Percentiles rank a stretch among this genome's conserved stretches.
These are phyloP conservation scores for Hyla sarda DNA, from an alignment of 2,113 vertebrate genomes.

Conservation along the genomic window DNA sequence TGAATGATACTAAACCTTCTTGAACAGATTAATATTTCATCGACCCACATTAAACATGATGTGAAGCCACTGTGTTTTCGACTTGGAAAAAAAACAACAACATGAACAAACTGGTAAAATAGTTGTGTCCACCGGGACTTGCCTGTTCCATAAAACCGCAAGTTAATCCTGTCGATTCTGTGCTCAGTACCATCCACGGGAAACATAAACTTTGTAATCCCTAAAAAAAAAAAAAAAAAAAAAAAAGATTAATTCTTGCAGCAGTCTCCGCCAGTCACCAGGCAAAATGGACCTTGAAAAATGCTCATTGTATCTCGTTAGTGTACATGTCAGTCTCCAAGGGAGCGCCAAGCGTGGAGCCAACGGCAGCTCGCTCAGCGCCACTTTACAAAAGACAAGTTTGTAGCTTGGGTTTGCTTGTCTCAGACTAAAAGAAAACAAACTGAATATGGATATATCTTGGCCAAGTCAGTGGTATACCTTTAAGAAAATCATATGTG, in stretches of 20 bases:
- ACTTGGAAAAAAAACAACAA: not conserved
- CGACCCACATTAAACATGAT: not conserved
- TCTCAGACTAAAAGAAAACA: not conserved
- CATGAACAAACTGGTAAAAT: not conserved
- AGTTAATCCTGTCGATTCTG: constrained; percentile 25
- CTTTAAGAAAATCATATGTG: not conserved
- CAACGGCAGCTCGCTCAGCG: not conserved
- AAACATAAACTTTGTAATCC: constrained; percentile 31
- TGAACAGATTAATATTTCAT: constrained; percentile 11
- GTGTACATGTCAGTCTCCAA: constrained; percentile 32
- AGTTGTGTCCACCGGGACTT: not conserved
- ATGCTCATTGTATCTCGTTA: constrained; percentile 34
- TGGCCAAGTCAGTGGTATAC: not conserved
- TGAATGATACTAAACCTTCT: not conserved
- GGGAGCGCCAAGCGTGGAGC: not conserved
- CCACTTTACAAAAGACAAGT: not conserved
- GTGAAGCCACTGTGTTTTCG: not conserved
- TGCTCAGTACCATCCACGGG: not conserved
- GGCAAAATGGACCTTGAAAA: constrained; percentile 11
- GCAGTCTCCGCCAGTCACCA: not conserved
- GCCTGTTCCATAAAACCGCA: not conserved
- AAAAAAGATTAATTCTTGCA: constrained; percentile 28
- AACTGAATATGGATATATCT: not conserved
- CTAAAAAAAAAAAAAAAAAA: constrained; percentile 35
- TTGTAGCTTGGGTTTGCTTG: not conserved